Evolutionary conservation across 2,113 vertebrate genomes (phyloP), one percentile per base, ranked within the genome.

Genomic region (Scomber japonicus): DNA sequence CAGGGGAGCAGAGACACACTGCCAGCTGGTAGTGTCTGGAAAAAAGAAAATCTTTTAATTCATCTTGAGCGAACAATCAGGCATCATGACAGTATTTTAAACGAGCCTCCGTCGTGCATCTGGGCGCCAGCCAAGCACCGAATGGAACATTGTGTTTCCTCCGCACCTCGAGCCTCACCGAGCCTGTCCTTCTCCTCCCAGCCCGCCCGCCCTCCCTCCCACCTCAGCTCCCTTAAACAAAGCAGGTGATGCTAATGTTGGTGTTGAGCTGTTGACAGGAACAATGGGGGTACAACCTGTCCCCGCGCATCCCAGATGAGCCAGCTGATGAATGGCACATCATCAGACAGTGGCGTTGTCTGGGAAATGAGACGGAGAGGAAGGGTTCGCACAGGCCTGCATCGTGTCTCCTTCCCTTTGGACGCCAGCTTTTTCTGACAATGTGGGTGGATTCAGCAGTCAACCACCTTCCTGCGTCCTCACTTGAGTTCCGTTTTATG

Each of bases 281-380:
- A 87, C 77, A 56, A 76, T 50, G 27, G 59, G 63, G 61, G 79
- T 68, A 91, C 87, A 90, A 82, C 82, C 83, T 89, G 88, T 90
- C 83, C 85, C 75, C 48, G 60, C 13, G 70, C 70, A 85, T 89
- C 73, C 69, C 72, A 54, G 76, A 87, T 84, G 79, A 84, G 83
- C 77, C 64, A 61, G 57, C 66, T 86, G 75, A 90, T 84, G 80
- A 90, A 88, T 78, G 79, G 69, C 70, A 82, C 75, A 51, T 77
- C 57, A 35, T 60, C 76, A 79, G 69, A 59, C 69, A 49, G 65
- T 69, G 50, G 27, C 3, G 60, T 84, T 75, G 79, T 86, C 75
- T 82, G 60, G 71, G 66, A 85, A 87, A 88, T 77, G 56, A 89
- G 71, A 89, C 69, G 6, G 74, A 86, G 56, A 71, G 15, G 0